Evolutionary conservation across 2,113 vertebrate species (phyloP).

Genomic region (Toxotes chatareus): DNA sequence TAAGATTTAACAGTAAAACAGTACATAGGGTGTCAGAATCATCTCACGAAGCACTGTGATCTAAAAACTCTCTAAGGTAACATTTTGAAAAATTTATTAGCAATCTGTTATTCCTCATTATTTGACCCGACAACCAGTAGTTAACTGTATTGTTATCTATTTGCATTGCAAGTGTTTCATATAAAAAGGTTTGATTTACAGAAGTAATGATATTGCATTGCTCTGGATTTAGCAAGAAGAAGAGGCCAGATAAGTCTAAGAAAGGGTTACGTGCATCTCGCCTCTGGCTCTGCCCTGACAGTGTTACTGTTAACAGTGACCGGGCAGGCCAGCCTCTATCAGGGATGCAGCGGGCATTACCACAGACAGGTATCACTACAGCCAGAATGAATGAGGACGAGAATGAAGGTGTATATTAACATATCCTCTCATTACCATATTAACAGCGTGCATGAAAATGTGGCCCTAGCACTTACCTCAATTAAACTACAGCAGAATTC

Average conservation of each 20-base stretch:
- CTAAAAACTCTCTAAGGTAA: not conserved
- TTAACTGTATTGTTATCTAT: not conserved
- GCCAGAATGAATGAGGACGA: slow-evolving; percentile 58
- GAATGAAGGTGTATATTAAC: slow-evolving; percentile 66
- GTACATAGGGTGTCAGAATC: not conserved
- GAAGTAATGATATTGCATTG: not conserved
- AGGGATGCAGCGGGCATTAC: slow-evolving; percentile 40
- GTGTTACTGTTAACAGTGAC: slow-evolving; percentile 34
- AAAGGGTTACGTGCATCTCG: slow-evolving; percentile 14
- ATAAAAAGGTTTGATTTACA: too few species aligned
- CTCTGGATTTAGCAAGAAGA: not conserved
- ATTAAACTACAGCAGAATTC: slow-evolving; percentile 59
- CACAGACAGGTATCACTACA: slow-evolving; percentile 57
- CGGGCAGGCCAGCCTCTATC: slow-evolving; percentile 30
- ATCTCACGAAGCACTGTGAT: not conserved
- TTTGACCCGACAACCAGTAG: not conserved
- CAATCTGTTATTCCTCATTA: not conserved
- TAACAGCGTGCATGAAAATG: slow-evolving; percentile 62
- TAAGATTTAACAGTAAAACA: not conserved
- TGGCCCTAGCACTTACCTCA: slow-evolving; percentile 48
- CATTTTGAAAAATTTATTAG: not conserved
- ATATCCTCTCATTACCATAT: slow-evolving; percentile 66
- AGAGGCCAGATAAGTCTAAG: not conserved
- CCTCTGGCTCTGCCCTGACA: slow-evolving; percentile 35
- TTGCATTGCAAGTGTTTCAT: not conserved